phyloP scores from a whole-genome alignment of 2,888 invertebrate species.

The Hecatera dysodea region DNA sequence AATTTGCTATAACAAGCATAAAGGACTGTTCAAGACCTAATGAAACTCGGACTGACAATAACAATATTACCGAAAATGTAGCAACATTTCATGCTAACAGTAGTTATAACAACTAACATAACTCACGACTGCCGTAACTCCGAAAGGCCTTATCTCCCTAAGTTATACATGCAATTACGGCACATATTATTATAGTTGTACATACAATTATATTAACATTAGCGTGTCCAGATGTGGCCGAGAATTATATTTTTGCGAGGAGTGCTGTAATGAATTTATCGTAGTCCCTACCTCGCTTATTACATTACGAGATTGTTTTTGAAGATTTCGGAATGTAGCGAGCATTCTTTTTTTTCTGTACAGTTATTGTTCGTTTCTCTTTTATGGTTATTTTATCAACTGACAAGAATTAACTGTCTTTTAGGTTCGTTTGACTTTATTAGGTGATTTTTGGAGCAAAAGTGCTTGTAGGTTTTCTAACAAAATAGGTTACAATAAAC shows the following conservation, averaged over 20 bases:
- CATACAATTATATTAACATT: constrained; percentile 65
- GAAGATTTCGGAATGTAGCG: constrained; percentile 48
- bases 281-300: constrained; percentile 61
- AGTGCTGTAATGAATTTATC: constrained; percentile 79
- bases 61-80: constrained; percentile 50
- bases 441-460: neutral
- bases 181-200: constrained; percentile 60
- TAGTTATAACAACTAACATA: constrained; percentile 55
- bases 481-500: constrained; percentile 9
- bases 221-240: constrained; percentile 73
- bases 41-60: constrained; percentile 59
- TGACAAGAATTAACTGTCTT: neutral
- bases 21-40: constrained; percentile 42
- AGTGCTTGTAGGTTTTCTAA: neutral
- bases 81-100: constrained; percentile 53
- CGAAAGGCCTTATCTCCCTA: constrained; percentile 47
- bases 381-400: constrained; percentile 33
- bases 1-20: constrained; percentile 24
- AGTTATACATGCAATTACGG: constrained; percentile 61
- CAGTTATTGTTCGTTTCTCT: constrained; percentile 29
- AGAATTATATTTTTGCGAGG: constrained; percentile 79
- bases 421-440: neutral
- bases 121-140: constrained; percentile 43
- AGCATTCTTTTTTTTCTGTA: constrained; percentile 27
- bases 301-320: constrained; percentile 60